Conservation (phyloP, 2,113 vertebrate genomes). For the Nannospalax galili region DNA sequence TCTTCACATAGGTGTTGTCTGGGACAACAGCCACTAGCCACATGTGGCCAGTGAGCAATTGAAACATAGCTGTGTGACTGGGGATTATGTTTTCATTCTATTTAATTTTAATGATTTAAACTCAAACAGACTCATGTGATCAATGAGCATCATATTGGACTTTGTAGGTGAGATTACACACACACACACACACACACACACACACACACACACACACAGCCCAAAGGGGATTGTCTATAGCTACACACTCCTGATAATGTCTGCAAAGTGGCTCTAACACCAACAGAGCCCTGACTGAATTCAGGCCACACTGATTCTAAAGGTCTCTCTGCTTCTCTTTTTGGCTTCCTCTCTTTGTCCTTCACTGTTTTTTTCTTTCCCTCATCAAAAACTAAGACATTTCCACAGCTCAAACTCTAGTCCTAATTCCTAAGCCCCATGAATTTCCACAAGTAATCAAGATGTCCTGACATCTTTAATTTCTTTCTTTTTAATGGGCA, state of each 20-base stretch:
- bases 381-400: fast-evolving
- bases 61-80: neutral
- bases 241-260: neutral
- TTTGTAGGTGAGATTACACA: neutral
- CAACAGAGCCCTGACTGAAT: neutral
- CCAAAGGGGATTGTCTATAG: neutral
- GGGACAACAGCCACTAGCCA: neutral
- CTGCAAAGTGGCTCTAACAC: neutral
- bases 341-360: no score
- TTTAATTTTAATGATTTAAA: neutral
- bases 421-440: no score
- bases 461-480: neutral
- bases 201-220: neutral
- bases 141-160: neutral
- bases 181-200: neutral
- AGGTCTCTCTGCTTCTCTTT: neutral
- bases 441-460: neutral
- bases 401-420: neutral
- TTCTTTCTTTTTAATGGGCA: neutral
- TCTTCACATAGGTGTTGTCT: neutral
- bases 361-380: neutral
- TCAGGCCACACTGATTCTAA: neutral
- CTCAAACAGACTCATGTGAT: neutral
- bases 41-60: neutral
- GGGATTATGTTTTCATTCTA: neutral